Evolutionary conservation across 1,140 invertebrate species (phyloP).

Genomic region (Solenopsis invicta): DNA sequence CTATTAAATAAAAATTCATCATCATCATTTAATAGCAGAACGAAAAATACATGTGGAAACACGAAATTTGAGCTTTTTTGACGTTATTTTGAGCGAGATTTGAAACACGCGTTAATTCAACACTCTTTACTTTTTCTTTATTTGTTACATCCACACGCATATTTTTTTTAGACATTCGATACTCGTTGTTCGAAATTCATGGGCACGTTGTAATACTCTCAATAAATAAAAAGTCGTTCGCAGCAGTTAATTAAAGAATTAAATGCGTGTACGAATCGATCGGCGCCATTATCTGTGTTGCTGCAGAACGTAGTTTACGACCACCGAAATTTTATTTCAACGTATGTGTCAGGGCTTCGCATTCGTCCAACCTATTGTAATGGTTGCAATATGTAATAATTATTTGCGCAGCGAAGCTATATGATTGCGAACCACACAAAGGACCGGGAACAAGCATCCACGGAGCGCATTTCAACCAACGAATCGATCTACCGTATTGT

Average conservation of each 20-base stretch:
- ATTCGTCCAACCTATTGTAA: neutral
- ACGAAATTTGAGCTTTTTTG: neutral
- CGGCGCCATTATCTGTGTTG: neutral
- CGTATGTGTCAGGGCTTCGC: neutral
- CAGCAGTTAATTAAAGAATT: slow-evolving; percentile 1
- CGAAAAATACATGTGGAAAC: neutral
- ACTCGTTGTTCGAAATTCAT: neutral
- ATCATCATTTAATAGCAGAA: slow-evolving; percentile 8
- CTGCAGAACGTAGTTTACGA: neutral
- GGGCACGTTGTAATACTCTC: neutral
- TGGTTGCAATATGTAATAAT: slow-evolving; percentile 57
- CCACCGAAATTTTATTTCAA: slow-evolving; percentile 32
- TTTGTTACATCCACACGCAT: neutral
- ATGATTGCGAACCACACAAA: slow-evolving; percentile 43
- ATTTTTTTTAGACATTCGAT: neutral
- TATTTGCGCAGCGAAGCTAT: slow-evolving; percentile 54
- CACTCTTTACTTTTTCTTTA: neutral
- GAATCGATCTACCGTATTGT: slow-evolving; percentile 55
- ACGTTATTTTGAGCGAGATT: neutral
- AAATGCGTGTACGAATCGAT: neutral
- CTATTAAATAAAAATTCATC: slow-evolving; percentile 16
- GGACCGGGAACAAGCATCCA: slow-evolving; percentile 42
- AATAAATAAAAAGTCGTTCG: neutral
- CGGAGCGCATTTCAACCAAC: slow-evolving; percentile 49
- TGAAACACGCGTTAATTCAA: neutral